Percentiles rank a stretch among this genome's conserved stretches.
phyloP scores from a whole-genome alignment of 1,140 invertebrate species.

The Holcopasites calliopsidis region DNA sequence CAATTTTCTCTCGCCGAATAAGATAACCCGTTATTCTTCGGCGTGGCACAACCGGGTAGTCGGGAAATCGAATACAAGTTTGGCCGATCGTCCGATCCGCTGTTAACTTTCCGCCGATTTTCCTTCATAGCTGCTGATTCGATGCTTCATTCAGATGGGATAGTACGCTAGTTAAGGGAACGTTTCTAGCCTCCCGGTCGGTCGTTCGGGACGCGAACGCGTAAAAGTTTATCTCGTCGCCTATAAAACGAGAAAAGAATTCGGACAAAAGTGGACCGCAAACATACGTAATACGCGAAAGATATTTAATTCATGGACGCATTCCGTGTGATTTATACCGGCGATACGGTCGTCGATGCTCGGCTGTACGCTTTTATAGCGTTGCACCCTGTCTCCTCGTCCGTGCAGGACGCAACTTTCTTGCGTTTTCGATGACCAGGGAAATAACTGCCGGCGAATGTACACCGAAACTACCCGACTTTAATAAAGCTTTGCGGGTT shows the following conservation, averaged over 20 bases:
- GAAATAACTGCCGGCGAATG: not conserved
- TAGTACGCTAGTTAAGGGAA: not conserved
- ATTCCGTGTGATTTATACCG: conserved; percentile 2
- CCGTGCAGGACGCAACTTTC: not conserved
- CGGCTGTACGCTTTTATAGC: conserved; percentile 11
- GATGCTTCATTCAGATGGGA: not conserved
- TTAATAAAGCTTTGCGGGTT: conserved; percentile 10
- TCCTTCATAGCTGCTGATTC: not conserved
- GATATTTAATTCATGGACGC: conserved; percentile 27
- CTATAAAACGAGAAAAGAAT: conserved; percentile 15
- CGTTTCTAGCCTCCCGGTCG: not conserved
- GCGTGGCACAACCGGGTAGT: not conserved
- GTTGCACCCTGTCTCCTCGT: not conserved
- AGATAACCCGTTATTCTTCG: not conserved
- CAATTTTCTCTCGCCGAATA: too few species aligned
- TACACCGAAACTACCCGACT: not conserved
- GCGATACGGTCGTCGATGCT: conserved; percentile 7
- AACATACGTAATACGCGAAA: not conserved
- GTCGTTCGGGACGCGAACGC: not conserved
- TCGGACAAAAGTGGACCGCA: not conserved
- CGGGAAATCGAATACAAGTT: not conserved
- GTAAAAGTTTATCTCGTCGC: conserved; percentile 16
- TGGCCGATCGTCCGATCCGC: not conserved
- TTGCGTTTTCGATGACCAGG: not conserved
- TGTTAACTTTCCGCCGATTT: not conserved